Evolutionary conservation across 2,888 invertebrate genomes (phyloP), one percentile per base, ranked within the genome.

Genomic region (Drosophila trichaetosa): DNA sequence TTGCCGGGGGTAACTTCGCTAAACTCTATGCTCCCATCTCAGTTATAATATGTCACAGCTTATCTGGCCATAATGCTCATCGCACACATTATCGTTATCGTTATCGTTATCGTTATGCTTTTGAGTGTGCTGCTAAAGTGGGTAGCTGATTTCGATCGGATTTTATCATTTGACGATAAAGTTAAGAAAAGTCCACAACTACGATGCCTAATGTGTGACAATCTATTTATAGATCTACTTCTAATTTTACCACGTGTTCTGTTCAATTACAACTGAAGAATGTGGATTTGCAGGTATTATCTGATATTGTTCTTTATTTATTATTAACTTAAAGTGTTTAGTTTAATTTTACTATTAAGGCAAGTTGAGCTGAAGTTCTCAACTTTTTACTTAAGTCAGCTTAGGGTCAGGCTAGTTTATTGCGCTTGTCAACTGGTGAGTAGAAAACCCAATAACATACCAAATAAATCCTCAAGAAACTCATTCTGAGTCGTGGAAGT

Each of bases 21-120:
- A 18, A 36, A 16, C 46, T 46, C 46, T 16, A 10, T 53, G 56
- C 53, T 31, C 38, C 2, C 29, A 29, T 29, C 18, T 69, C 21
- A 34, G 58, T 36, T 62, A 70, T 63, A 65, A 68, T 76, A 76
- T 73, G 66, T 66, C 67, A 62, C 71, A 74, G 83, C 83, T 87
- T 87, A 76, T 71, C 68, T 71, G 66, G 60, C 61, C 59, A 61
- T 71, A 74, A 85, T 76, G 70, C 63, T 54, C 68, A 80, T 57
- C 71, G 68, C 57, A 46, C 63, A 38, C 72, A 76, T 75, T 69
- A 79, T 63, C 67, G 66, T 71, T 74, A 76, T 70, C 36, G 62
- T 53, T 54, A 63, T 58, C 38, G 69, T 48, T 54, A 63, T 59
- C 58, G 18, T 46, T 65, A 53, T 74, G 54, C 31, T 1, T 49